Percentiles rank a stretch among this genome's conserved stretches.
Conservation (phyloP, 2,113 vertebrate species). For the Pterocles gutturalis region DNA sequence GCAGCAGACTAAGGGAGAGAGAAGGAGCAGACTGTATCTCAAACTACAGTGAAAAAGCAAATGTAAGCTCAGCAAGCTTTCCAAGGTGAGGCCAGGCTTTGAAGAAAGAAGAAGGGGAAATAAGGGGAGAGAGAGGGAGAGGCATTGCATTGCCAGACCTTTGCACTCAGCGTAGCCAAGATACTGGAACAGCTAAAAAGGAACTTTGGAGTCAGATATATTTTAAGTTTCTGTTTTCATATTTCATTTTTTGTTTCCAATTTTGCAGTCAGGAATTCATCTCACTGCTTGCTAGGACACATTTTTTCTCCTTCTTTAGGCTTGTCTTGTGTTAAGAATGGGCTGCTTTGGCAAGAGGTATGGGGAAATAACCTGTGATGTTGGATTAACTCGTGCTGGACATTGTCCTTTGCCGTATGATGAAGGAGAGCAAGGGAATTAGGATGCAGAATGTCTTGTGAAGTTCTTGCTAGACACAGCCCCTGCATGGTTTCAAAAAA, state of each 20-base stretch:
- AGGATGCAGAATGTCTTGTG: neutral
- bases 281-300: constrained; percentile 13
- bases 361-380: constrained; percentile 25
- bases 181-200: constrained; percentile 46
- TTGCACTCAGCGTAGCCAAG: neutral
- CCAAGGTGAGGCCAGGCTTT: neutral
- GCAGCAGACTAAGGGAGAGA: neutral
- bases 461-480: neutral
- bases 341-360: neutral
- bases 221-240: constrained; percentile 57
- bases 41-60: neutral
- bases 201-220: constrained; percentile 8
- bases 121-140: neutral
- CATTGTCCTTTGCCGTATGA: neutral
- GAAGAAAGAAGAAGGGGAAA: neutral
- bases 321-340: neutral
- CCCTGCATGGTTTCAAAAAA: neutral
- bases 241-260: constrained; percentile 56
- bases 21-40: neutral
- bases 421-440: neutral
- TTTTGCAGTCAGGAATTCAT: constrained; percentile 39
- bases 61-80: neutral
- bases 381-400: constrained; percentile 1
- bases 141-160: neutral
- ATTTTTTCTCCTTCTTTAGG: constrained; percentile 67